Conservation (phyloP, 2,888 invertebrate genomes). For the Pristionchus fissidentatus region DNA sequence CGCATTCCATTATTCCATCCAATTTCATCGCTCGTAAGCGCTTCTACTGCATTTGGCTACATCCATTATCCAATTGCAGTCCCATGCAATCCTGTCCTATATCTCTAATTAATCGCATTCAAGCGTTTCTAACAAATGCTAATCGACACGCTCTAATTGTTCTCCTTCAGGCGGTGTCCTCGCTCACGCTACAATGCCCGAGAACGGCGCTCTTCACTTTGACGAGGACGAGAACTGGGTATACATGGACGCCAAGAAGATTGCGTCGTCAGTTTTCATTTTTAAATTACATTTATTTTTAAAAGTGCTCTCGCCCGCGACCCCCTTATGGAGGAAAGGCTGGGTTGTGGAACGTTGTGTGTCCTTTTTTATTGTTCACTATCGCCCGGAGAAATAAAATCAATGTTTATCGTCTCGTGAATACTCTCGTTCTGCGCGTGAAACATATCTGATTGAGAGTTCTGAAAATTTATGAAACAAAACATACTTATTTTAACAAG, state of each 20-base stretch:
- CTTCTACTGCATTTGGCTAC: neutral
- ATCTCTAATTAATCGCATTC: neutral
- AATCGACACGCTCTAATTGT: neutral
- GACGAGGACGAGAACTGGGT: slow-evolving; percentile 75
- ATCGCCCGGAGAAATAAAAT: too few species aligned
- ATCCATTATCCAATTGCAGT: neutral
- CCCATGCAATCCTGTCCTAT: neutral
- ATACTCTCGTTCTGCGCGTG: neutral
- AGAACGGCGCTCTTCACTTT: slow-evolving; percentile 73
- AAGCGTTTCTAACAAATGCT: neutral
- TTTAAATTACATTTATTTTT: neutral
- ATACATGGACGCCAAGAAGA: slow-evolving; percentile 69
- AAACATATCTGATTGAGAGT: neutral
- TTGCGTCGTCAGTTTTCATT: slow-evolving; percentile 53
- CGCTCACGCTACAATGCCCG: slow-evolving; percentile 75
- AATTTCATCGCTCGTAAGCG: too few species aligned
- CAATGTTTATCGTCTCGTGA: too few species aligned
- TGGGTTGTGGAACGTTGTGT: too few species aligned
- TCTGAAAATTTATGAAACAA: neutral
- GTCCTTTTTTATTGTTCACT: too few species aligned
- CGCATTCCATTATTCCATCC: too few species aligned
- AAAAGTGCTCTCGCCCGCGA: too few species aligned
- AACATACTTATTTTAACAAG: too few species aligned
- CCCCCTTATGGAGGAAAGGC: too few species aligned
- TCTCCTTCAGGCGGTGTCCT: slow-evolving; percentile 69